phyloP scores from a whole-genome alignment of 2,113 vertebrate genomes.

The Ceratotherium simum region DNA sequence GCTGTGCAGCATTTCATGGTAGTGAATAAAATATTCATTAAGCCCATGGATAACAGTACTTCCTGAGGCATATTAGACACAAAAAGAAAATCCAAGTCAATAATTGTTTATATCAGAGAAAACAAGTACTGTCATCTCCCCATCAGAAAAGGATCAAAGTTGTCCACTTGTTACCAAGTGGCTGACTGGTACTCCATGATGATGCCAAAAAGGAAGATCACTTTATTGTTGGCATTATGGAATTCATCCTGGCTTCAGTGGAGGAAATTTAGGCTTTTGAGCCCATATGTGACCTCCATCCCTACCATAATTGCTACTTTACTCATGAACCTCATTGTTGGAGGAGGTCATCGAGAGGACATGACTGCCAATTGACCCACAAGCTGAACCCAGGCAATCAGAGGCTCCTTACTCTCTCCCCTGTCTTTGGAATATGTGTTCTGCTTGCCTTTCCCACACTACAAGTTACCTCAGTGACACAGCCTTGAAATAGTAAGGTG shows the following conservation, averaged over 20 bases:
- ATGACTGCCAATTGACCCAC: background rate
- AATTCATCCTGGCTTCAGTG: background rate
- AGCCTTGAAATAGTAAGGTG: background rate
- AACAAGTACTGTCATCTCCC: background rate
- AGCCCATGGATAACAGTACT: background rate
- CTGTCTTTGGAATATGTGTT: background rate
- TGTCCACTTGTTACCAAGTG: background rate
- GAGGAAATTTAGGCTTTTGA: background rate
- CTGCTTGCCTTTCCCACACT: background rate
- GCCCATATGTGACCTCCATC: background rate
- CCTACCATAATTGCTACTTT: background rate
- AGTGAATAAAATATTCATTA: background rate
- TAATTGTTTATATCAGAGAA: background rate
- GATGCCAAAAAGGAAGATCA: background rate
- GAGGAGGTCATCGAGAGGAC: background rate
- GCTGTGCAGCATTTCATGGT: background rate
- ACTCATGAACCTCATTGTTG: background rate
- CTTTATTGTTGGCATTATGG: background rate
- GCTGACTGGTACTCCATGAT: background rate
- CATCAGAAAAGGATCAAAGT: background rate
- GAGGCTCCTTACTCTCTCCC: background rate
- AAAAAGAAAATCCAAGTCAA: background rate
- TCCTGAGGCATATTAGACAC: background rate
- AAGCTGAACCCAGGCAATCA: background rate
- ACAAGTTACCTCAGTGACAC: background rate